These are phyloP conservation scores for Mormyrus hasselquistii DNA, from an alignment of 2,797 vertebrate species.

Conservation along the genomic window DNA sequence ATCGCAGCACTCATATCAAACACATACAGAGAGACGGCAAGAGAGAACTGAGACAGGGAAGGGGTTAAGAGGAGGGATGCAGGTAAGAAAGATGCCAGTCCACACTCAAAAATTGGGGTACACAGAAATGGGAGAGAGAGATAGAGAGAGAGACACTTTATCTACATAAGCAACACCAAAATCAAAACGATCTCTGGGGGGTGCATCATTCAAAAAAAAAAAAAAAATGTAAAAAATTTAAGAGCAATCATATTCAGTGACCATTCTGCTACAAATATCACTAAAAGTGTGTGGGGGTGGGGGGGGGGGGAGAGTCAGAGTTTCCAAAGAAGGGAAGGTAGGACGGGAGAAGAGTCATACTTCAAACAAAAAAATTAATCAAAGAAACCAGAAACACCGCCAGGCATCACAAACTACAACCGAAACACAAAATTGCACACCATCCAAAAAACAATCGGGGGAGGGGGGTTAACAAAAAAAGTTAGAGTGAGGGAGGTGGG, in stretches of 20 bases:
- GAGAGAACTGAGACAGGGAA: slow-evolving; percentile 47
- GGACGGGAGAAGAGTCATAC: slow-evolving; percentile 48
- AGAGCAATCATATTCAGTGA: slow-evolving; percentile 67
- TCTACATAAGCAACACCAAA: slow-evolving; percentile 54
- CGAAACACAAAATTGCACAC: slow-evolving; percentile 49
- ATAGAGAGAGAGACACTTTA: slow-evolving; percentile 34
- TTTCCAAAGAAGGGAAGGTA: slow-evolving; percentile 30
- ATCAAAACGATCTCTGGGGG: slow-evolving; percentile 47
- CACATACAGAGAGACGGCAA: slow-evolving; percentile 41
- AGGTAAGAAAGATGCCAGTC: slow-evolving; percentile 56
- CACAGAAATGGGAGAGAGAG: slow-evolving; percentile 45
- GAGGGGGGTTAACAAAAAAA: background rate
- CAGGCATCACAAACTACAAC: slow-evolving; percentile 53
- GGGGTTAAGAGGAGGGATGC: slow-evolving; percentile 53
- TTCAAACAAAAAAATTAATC: slow-evolving; percentile 44
- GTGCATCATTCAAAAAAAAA: slow-evolving; percentile 68
- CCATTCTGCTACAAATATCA: slow-evolving; percentile 64
- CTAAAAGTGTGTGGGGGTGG: slow-evolving; percentile 47
- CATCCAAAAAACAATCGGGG: slow-evolving; percentile 49
- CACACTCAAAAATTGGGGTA: slow-evolving; percentile 60
- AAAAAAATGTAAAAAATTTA: slow-evolving; percentile 41
- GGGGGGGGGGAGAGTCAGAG: background rate
- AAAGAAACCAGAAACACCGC: slow-evolving; percentile 59
- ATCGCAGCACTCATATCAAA: slow-evolving; percentile 63
- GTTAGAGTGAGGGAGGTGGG: background rate